phyloP scores from a whole-genome alignment of 1,140 invertebrate species.

The Harpegnathos saltator region DNA sequence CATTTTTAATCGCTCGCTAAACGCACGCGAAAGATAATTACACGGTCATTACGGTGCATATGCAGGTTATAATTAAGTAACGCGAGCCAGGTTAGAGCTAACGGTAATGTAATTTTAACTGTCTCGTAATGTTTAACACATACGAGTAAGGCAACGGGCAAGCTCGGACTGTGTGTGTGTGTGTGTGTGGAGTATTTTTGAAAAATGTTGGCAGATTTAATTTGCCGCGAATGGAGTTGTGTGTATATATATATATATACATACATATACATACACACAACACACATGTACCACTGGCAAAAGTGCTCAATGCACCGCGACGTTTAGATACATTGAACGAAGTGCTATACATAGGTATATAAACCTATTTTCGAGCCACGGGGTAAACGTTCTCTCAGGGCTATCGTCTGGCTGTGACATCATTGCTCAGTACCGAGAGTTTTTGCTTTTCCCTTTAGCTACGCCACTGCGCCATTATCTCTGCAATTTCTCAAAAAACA shows the following conservation, averaged over 20 bases:
- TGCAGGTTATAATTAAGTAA: slow-evolving; percentile 28
- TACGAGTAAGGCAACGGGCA: not conserved
- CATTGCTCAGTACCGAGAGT: slow-evolving; percentile 66
- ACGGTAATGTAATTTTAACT: not conserved
- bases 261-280: not conserved
- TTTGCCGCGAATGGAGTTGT: not conserved
- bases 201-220: slow-evolving; percentile 23
- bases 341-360: slow-evolving; percentile 72
- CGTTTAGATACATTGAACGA: slow-evolving; percentile 72
- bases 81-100: not conserved
- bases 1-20: not conserved
- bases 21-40: slow-evolving; percentile 14
- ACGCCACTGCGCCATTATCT: slow-evolving; percentile 29
- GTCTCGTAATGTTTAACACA: not conserved
- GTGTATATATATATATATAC: not conserved
- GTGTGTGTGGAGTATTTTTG: not conserved
- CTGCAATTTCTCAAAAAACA: not conserved
- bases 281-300: slow-evolving; percentile 28
- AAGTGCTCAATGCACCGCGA: slow-evolving; percentile 46
- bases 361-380: slow-evolving; percentile 74
- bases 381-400: slow-evolving; percentile 77
- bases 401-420: slow-evolving; percentile 73
- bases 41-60: slow-evolving; percentile 13
- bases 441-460: slow-evolving; percentile 57
- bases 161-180: too few relatives aligned